Evolutionary conservation across 1,140 invertebrate genomes (phyloP).

Genomic region (Holotrichia oblita): DNA sequence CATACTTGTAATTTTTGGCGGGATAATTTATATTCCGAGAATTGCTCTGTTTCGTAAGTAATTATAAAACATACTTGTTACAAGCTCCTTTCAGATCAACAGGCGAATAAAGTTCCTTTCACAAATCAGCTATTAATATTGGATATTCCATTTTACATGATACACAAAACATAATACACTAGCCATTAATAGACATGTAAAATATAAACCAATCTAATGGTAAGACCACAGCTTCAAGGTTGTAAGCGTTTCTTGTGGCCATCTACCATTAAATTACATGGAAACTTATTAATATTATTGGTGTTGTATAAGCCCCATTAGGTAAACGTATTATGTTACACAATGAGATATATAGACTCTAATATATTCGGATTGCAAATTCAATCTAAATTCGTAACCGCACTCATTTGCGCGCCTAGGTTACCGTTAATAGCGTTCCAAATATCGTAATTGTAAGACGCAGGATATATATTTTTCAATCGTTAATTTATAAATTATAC

Average conservation of each 20-base stretch:
- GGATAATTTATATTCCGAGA: no score
- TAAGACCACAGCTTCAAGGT: conserved; percentile 4
- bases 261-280: conserved; percentile 19
- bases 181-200: not conserved
- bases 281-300: conserved; percentile 29
- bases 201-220: not conserved
- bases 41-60: no score
- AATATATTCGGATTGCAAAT: conserved; percentile 16
- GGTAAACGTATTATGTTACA: conserved; percentile 26
- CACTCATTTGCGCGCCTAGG: not conserved
- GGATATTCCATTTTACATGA: not conserved
- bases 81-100: not conserved
- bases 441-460: not conserved
- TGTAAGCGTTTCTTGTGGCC: conserved; percentile 4
- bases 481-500: conserved; percentile 8
- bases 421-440: not conserved
- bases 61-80: no score
- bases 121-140: not conserved
- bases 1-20: no score
- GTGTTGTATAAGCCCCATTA: conserved; percentile 10
- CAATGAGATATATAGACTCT: not conserved
- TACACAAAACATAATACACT: not conserved
- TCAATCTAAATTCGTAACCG: conserved; percentile 9
- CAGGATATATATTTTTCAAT: not conserved
- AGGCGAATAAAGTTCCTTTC: not conserved